These are phyloP conservation scores for Cyclargus thomasi DNA, from an alignment of 1,140 invertebrate genomes.

Conservation along the genomic window DNA sequence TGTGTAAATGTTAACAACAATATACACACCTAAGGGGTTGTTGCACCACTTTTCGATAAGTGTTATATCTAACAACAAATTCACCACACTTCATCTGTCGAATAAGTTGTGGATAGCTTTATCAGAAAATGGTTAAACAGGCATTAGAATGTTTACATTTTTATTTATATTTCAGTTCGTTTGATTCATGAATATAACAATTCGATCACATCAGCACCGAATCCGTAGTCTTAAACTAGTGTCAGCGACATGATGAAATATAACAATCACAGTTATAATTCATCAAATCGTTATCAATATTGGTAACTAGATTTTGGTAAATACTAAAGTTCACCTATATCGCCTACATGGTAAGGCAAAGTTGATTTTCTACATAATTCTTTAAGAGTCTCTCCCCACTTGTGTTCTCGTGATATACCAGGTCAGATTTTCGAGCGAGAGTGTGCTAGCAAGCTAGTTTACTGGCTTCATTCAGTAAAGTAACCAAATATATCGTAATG, in stretches of 20 bases:
- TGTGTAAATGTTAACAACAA: too few species aligned
- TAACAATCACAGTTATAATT: constrained; percentile 1
- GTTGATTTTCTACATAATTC: neutral
- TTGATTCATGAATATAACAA: neutral
- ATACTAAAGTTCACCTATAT: neutral
- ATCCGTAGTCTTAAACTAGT: neutral
- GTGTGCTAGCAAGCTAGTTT: too few species aligned
- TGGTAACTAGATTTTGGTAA: constrained; percentile 5
- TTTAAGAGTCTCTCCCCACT: neutral
- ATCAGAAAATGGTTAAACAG: too few species aligned
- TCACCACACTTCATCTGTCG: too few species aligned
- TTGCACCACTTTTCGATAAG: too few species aligned
- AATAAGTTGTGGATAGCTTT: too few species aligned
- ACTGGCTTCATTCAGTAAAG: too few species aligned
- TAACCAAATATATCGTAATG: too few species aligned
- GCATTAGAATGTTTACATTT: too few species aligned
- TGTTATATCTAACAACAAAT: too few species aligned
- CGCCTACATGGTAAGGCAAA: neutral
- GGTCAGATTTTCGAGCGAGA: too few species aligned
- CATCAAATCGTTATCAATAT: neutral
- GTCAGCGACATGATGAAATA: neutral
- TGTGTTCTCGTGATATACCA: neutral
- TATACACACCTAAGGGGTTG: too few species aligned
- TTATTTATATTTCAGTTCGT: neutral
- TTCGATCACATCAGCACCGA: neutral